Conservation (phyloP, 2,888 invertebrate species). For the Lingula anatina region DNA sequence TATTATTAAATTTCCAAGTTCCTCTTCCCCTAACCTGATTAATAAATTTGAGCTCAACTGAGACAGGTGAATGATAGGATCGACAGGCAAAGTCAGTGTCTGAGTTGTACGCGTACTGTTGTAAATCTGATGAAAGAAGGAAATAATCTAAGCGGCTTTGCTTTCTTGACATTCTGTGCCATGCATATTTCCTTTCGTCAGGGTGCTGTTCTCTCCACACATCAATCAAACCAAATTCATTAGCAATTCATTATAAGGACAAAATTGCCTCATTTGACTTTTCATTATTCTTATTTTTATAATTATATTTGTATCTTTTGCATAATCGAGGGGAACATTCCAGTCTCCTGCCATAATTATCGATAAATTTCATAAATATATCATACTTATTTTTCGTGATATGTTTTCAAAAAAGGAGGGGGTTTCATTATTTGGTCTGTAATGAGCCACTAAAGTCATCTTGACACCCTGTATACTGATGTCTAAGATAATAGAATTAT, state of each 20-base stretch:
- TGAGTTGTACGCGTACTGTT: background rate
- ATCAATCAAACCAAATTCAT: conserved; percentile 1
- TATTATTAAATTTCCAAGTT: conserved; percentile 4
- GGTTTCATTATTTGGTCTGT: conserved; percentile 3
- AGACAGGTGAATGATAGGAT: conserved; percentile 3
- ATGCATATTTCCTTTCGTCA: background rate
- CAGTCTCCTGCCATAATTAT: no score
- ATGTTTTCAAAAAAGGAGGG: conserved; percentile 1
- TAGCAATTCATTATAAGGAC: background rate
- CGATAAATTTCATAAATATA: no score
- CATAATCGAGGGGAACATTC: no score
- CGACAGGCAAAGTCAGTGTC: background rate
- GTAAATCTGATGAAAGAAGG: conserved; percentile 4
- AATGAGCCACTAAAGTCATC: no score
- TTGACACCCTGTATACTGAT: no score
- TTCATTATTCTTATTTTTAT: conserved; percentile 1
- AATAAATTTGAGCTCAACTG: conserved; percentile 2
- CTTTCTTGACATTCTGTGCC: conserved; percentile 1
- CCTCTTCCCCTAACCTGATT: conserved; percentile 1
- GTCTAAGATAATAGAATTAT: no score
- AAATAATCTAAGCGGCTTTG: conserved; percentile 3
- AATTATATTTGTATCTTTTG: conserved; percentile 1
- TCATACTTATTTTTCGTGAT: background rate
- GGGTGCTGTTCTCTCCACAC: conserved; percentile 1
- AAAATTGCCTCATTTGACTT: conserved; percentile 3